Evolutionary conservation across 2,888 invertebrate genomes (phyloP).

Genomic region (Drosophila nr. perissopoda): DNA sequence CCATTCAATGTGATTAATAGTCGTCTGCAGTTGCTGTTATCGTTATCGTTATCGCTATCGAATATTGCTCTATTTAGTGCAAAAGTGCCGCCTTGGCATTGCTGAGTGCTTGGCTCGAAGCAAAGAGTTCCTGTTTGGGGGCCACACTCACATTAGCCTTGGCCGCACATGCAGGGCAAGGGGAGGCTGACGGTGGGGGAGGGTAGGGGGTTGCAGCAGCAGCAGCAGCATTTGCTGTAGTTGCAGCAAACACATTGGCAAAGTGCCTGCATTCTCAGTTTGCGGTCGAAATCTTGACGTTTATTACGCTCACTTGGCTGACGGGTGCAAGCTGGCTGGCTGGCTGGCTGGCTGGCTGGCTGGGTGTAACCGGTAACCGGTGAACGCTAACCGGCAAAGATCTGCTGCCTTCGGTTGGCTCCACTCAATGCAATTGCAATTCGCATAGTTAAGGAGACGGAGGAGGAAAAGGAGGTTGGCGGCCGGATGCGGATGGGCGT

Average conservation of each 20-base stretch:
- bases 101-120: not conserved
- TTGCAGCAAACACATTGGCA: slow-evolving; percentile 18
- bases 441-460: not conserved
- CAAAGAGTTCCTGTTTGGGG: slow-evolving; percentile 22
- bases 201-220: not conserved
- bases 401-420: not conserved
- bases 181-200: not conserved
- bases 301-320: slow-evolving; percentile 72
- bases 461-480: not conserved
- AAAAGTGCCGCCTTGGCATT: not conserved
- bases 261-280: slow-evolving; percentile 29
- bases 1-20: not conserved
- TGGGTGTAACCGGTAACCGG: not conserved
- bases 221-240: not conserved
- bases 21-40: slow-evolving; percentile 2
- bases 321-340: slow-evolving; percentile 13
- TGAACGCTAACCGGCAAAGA: slow-evolving; percentile 7
- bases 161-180: not conserved
- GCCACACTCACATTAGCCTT: slow-evolving; percentile 30
- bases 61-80: not conserved
- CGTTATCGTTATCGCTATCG: slow-evolving; percentile 14
- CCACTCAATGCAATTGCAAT: slow-evolving; percentile 16
- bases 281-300: slow-evolving; percentile 67
- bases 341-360: not conserved
- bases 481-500: slow-evolving; percentile 28